Evolutionary conservation across 2,888 invertebrate genomes (phyloP).

Genomic region (Zonitis immaculata): DNA sequence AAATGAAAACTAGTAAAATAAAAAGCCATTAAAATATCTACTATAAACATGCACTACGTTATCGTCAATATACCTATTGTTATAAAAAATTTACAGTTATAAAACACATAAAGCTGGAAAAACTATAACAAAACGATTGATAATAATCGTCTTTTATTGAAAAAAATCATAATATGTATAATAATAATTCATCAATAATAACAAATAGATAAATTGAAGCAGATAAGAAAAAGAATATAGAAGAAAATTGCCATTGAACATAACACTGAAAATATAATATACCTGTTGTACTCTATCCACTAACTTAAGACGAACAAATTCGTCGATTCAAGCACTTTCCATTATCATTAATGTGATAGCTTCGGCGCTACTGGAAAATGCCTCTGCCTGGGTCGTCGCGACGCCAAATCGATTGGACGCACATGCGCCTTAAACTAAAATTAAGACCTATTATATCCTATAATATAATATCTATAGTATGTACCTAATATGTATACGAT

Average conservation of each 20-base stretch:
- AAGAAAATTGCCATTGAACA: conserved; percentile 1
- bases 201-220: neutral
- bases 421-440: conserved; percentile 44
- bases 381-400: conserved; percentile 53
- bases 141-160: neutral
- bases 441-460: neutral
- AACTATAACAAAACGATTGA: neutral
- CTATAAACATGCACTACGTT: neutral
- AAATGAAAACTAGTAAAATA: neutral
- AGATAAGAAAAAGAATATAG: neutral
- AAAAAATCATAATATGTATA: neutral
- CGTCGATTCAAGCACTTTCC: conserved; percentile 48
- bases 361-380: conserved; percentile 49
- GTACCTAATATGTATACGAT: neutral
- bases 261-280: conserved; percentile 34
- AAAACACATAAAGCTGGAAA: neutral
- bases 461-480: too few species aligned
- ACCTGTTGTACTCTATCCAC: conserved; percentile 42
- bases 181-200: neutral
- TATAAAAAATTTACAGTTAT: conserved; percentile 1
- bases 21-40: neutral
- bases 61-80: neutral
- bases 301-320: conserved; percentile 21
- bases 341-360: conserved; percentile 37
- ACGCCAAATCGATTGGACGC: conserved; percentile 52